Evolutionary conservation across 2,113 vertebrate species (phyloP), one percentile per base, ranked within the genome.

Genomic region (Enhydra lutris): DNA sequence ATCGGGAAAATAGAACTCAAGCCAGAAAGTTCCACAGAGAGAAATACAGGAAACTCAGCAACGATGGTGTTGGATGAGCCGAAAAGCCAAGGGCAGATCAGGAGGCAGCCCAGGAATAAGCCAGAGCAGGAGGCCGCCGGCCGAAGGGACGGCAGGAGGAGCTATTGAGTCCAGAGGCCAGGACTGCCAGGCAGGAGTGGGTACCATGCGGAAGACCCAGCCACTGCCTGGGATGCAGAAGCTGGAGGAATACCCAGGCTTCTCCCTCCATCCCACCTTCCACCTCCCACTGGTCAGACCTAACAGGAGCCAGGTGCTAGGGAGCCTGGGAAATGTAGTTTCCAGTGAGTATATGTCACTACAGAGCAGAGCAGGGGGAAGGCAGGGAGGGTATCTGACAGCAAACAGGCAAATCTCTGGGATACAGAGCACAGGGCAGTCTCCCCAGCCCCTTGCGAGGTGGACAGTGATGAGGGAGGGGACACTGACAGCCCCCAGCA

Each of bases 361-460:
- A n/a, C 1, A n/a, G 71, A 73, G 15, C 31, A 39, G 69, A 83
- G 36, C 59, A 61, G 36, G 65, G 67, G 7, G 26, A 13, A 34
- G 79, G 31, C 9, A 3, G 10, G n/a, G 17, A 76, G 12, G 0
- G 12, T 1, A 23, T 29, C 23, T 2, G 17, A 42, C 7, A 39
- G 26, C 34, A 73, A 52, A 34, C 2, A 52, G 52, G 69, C 23
- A 79, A 12, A 69, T 14, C n/a, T 6, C 34, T 47, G 15, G 57
- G 36, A 7, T 18, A 14, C 42, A 55, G 5, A 61, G 31, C 0
- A 1, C 4, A n/a, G 18, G n/a, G 23, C 0, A 1, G 23, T 47
- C 50, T 50, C 50, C 59, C 26, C 15, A 17, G 59, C 73, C 50
- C 67, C n/a, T 26, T 67, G 4, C 8, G 4, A 86, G 29, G 36